Base-by-base conservation (phyloP, 2,797 vertebrate species). In the Holocentrus rufus region DNA sequence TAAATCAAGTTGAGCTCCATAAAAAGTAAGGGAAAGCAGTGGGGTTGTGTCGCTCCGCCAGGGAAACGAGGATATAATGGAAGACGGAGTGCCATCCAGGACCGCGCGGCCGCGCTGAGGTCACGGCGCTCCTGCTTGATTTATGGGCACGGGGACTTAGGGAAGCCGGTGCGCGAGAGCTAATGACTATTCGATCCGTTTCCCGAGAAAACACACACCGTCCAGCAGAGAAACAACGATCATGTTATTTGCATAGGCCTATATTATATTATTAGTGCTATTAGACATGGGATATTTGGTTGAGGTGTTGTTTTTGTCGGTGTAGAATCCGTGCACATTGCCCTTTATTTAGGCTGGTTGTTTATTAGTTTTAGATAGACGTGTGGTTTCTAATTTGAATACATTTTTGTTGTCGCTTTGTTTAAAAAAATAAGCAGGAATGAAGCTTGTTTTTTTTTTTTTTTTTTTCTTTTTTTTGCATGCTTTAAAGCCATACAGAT, bases 141-240 rank as follows among this genome's bases (percentile, higher is more conserved):
- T 96, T 95, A 93, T 88, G 93, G 94, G 92, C 92, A 80, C 74
- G 72, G 93, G 91, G 94, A 90, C 89, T 86, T 91, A 65, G 68
- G 92, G 91, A 91, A 82, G 85, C 80, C 90, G 80, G 86, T 88
- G 92, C 74, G 69, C 73, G 66, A 83, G 88, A 92, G 87, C 93
- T 95, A 95, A 95, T 94, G 93, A 94, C 91, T 92, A 80, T 93
- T 93, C 91, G 91, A 93, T 94, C 90, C 90, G 85, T 88, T 88
- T 82, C 86, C 84, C 54, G 50, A 62, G 73, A 89, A 91, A 85
- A 86, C 83, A 83, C 86, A 86, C 59, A 79, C 59, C 63, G 69
- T 67, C 20, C 83, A 82, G 62, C 77, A 80, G 78, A 83, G 80
- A 86, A 87, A 85, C 81, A 82, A 85, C 80, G 87, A 85, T 81